Evolutionary conservation across 2,797 vertebrate genomes (phyloP).

Genomic region (Tenualosa ilisha): DNA sequence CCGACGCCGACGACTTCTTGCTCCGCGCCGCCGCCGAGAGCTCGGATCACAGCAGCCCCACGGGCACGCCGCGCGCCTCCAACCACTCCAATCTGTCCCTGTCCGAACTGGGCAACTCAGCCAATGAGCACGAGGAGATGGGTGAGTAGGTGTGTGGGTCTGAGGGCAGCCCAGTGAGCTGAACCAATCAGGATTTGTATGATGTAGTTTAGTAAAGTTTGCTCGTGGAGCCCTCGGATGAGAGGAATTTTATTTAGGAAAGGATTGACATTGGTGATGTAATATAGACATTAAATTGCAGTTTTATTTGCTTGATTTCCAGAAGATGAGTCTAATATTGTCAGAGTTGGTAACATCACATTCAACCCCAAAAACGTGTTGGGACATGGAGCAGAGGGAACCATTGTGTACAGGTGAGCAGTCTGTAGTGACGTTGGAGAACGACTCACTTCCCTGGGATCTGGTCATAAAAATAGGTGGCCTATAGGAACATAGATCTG

Average conservation of each 20-base stretch:
- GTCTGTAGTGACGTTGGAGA: neutral
- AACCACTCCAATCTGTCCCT: conserved; percentile 87
- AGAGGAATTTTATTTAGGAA: neutral
- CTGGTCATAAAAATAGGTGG: neutral
- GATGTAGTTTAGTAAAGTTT: neutral
- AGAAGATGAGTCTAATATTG: conserved; percentile 82
- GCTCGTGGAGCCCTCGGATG: neutral
- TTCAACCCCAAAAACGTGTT: conserved; percentile 90
- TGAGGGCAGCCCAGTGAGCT: neutral
- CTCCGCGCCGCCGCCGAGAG: conserved; percentile 81
- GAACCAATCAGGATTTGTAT: neutral
- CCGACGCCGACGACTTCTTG: conserved; percentile 83
- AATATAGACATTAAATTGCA: neutral
- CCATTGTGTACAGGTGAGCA: conserved; percentile 94
- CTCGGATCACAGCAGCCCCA: conserved; percentile 90
- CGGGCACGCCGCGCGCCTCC: conserved; percentile 85
- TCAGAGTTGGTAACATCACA: conserved; percentile 90
- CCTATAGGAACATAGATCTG: neutral
- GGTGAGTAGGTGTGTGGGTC: conserved; percentile 63
- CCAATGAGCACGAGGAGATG: conserved; percentile 85
- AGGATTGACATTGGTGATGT: neutral
- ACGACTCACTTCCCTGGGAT: no score
- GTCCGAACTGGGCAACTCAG: conserved; percentile 78
- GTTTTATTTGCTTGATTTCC: conserved; percentile 20
- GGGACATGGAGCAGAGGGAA: conserved; percentile 96